phyloP scores from a whole-genome alignment of 1,140 invertebrate species.

The Cotesia chilonis region DNA sequence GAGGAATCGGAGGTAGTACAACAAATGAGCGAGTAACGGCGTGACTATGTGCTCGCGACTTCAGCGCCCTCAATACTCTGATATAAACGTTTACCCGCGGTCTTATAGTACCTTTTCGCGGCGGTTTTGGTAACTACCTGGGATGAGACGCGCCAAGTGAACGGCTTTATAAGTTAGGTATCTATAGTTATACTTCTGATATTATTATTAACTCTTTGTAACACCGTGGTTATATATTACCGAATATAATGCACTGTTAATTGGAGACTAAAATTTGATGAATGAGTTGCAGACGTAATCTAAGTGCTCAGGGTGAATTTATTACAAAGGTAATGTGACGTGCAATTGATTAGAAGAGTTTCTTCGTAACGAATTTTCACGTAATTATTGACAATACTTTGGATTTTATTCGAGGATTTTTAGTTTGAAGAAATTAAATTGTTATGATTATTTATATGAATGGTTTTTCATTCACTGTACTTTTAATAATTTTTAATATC shows the following conservation, averaged over 20 bases:
- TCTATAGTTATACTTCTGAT: too few relatives aligned
- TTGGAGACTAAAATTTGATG: too few relatives aligned
- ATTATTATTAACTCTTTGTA: too few relatives aligned
- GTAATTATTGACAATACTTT: neutral
- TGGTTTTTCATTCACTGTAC: too few relatives aligned
- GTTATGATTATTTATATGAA: neutral
- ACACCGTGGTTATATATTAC: too few relatives aligned
- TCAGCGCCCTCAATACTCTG: neutral
- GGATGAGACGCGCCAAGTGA: slow-evolving; percentile 19
- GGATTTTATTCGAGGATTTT: too few relatives aligned
- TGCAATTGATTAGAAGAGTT: neutral
- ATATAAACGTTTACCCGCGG: neutral
- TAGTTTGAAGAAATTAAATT: neutral
- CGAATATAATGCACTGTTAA: too few relatives aligned
- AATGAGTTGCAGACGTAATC: too few relatives aligned
- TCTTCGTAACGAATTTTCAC: slow-evolving; percentile 10
- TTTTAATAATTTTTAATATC: too few relatives aligned
- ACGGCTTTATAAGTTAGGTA: neutral
- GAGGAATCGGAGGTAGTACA: slow-evolving; percentile 49
- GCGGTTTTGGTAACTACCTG: slow-evolving; percentile 3
- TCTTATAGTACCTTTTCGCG: neutral
- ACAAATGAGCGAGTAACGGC: slow-evolving; percentile 39
- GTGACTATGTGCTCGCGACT: neutral
- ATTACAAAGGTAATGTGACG: neutral
- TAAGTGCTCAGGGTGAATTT: neutral